Percentiles rank a stretch among this genome's conserved stretches.
These are phyloP conservation scores for Engraulis encrasicolus DNA, from an alignment of 2,113 vertebrate genomes.

Conservation along the genomic window DNA sequence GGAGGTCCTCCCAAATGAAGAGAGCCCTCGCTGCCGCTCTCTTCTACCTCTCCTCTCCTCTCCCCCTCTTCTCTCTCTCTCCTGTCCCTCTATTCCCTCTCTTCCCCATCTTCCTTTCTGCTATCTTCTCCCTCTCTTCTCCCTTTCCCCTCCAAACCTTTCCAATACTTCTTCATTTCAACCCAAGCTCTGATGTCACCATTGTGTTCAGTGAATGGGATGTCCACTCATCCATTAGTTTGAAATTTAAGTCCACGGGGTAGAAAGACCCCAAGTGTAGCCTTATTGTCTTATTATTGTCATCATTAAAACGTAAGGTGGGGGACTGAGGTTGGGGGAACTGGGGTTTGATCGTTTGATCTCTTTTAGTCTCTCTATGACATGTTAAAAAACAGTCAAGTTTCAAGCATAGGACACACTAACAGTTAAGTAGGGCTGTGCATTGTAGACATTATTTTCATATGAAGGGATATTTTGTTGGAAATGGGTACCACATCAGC, in stretches of 20 bases:
- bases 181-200: not conserved
- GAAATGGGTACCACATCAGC: not conserved
- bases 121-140: constrained; percentile 17
- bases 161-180: not conserved
- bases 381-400: not conserved
- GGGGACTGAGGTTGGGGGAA: not conserved
- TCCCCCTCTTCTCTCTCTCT: not conserved
- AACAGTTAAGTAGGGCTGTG: not conserved
- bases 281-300: too few species aligned
- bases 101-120: too few species aligned
- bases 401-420: not conserved
- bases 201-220: not conserved
- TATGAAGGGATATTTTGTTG: not conserved
- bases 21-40: too few species aligned
- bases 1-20: constrained; percentile 61
- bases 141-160: not conserved
- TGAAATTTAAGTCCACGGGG: too few species aligned
- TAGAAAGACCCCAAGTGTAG: not conserved
- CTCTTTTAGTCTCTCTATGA: not conserved
- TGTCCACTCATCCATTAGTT: not conserved
- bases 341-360: too few species aligned
- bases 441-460: not conserved
- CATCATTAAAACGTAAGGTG: not conserved
- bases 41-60: constrained; percentile 55
- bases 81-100: too few species aligned